Conservation (phyloP, 2,888 invertebrate species). For the Scaptomyza reducta region DNA sequence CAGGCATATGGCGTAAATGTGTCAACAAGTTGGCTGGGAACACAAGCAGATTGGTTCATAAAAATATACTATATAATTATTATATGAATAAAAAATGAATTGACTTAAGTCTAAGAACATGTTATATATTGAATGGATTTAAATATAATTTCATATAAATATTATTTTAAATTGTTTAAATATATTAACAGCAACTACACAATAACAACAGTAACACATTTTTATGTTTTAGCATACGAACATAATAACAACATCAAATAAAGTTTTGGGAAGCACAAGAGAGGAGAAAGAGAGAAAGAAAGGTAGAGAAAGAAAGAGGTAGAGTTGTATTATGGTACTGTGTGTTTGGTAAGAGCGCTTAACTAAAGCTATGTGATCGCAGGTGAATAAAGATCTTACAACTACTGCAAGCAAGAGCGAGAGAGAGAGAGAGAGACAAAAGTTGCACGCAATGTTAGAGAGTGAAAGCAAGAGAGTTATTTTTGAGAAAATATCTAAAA, state of each 20-base stretch:
- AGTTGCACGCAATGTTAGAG: constrained; percentile 7
- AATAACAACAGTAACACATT: constrained; percentile 33
- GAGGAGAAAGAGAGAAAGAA: constrained; percentile 5
- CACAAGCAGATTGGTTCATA: constrained; percentile 24
- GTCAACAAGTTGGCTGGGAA: constrained; percentile 29
- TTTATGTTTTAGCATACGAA: constrained; percentile 13
- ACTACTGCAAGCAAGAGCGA: background rate
- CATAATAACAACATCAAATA: constrained; percentile 59
- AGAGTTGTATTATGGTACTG: constrained; percentile 26
- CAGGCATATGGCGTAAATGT: constrained; percentile 23
- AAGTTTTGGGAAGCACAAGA: constrained; percentile 18
- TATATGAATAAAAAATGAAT: constrained; percentile 19
- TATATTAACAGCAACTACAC: constrained; percentile 32
- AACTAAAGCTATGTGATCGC: constrained; percentile 14
- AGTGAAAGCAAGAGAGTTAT: background rate
- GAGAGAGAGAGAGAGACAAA: constrained; percentile 6
- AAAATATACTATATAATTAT: background rate
- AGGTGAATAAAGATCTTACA: background rate
- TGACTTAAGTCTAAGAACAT: constrained; percentile 32
- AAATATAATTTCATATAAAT: constrained; percentile 13
- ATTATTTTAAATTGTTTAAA: constrained; percentile 2
- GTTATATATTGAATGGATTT: constrained; percentile 5
- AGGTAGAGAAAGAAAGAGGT: background rate
- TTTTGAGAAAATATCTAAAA: constrained; percentile 12
- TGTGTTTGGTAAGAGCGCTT: constrained; percentile 33